Conservation (phyloP, 2,888 invertebrate species). For the Mythimna vitellina region DNA sequence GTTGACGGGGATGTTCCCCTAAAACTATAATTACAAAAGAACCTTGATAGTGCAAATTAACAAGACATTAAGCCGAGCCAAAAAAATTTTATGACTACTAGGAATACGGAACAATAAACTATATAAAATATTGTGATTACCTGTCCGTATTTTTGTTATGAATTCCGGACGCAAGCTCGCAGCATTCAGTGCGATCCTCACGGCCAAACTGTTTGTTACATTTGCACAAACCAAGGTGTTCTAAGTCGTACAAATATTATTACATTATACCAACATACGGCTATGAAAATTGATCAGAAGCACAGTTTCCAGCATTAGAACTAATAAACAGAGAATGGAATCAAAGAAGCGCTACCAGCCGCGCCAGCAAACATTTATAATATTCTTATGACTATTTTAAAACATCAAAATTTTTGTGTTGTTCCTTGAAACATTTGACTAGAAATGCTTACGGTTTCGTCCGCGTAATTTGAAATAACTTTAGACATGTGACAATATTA, state of each 20-base stretch:
- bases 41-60: slow-evolving; percentile 8
- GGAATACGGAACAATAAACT: background rate
- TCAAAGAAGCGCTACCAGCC: slow-evolving; percentile 3
- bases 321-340: slow-evolving; percentile 24
- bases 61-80: background rate
- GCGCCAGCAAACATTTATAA: slow-evolving; percentile 19
- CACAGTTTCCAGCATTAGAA: slow-evolving; percentile 25
- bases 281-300: slow-evolving; percentile 31
- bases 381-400: background rate
- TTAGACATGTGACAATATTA: slow-evolving; percentile 6
- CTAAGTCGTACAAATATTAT: slow-evolving; percentile 11
- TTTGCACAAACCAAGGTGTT: slow-evolving; percentile 9
- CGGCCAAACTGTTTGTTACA: background rate
- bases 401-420: slow-evolving; percentile 11
- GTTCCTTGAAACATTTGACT: slow-evolving; percentile 41
- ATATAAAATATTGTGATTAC: background rate
- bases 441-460: slow-evolving; percentile 43
- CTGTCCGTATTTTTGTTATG: background rate
- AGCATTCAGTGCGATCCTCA: background rate
- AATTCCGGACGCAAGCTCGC: background rate
- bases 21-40: slow-evolving; percentile 31
- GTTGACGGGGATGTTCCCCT: slow-evolving; percentile 17
- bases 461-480: slow-evolving; percentile 30
- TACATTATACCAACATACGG: slow-evolving; percentile 9
- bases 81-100: background rate